Percentiles rank a stretch among this genome's conserved stretches.
Evolutionary conservation across 2,888 invertebrate species (phyloP).

Genomic region (Synanthedon vespiformis): DNA sequence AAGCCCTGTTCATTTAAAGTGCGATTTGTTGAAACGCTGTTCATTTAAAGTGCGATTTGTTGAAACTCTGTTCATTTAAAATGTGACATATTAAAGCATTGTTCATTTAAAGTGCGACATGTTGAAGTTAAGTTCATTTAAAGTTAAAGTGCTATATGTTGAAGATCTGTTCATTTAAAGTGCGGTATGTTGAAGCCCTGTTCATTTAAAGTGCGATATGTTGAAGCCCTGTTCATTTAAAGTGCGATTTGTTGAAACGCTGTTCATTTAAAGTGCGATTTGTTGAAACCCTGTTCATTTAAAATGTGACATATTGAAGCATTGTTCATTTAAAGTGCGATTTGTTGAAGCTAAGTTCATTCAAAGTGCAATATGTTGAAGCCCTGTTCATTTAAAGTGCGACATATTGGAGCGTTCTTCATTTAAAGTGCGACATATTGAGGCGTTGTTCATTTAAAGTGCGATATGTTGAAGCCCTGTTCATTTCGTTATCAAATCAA

Average conservation of each 20-base stretch:
- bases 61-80: too few species aligned
- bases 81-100: too few species aligned
- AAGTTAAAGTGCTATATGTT: too few species aligned
- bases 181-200: constrained; percentile 98
- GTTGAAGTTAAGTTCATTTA: too few species aligned
- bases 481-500: too few species aligned
- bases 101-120: too few species aligned
- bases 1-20: constrained; percentile 36
- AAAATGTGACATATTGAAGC: constrained; percentile 98
- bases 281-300: constrained; percentile 88
- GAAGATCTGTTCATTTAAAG: constrained; percentile 7
- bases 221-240: constrained; percentile 83
- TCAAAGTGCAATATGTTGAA: too few species aligned
- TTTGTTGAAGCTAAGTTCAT: too few species aligned
- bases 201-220: constrained; percentile 51
- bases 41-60: not conserved
- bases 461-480: too few species aligned
- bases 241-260: constrained; percentile 85
- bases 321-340: constrained; percentile 58
- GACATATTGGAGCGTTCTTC: constrained; percentile 95
- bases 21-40: constrained; percentile 97
- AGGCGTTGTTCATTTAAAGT: too few species aligned
- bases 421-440: too few species aligned
- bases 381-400: constrained; percentile 57
- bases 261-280: constrained; percentile 50